Percentiles rank a stretch among this genome's conserved stretches.
Conservation (phyloP, 2,113 vertebrate genomes). For the Lucifuga dentata region DNA sequence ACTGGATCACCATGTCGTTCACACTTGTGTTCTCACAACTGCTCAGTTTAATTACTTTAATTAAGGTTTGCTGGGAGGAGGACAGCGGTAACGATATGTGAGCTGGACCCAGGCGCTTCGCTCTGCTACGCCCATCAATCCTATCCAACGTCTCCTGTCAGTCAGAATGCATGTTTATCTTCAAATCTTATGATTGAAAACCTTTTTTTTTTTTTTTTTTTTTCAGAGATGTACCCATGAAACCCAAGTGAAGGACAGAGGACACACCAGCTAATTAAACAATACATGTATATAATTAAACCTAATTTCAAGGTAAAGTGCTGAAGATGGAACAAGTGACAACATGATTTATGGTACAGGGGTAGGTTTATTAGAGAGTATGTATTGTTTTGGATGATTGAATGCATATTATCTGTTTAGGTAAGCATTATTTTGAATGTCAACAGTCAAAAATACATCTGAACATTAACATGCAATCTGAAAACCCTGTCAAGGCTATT, state of each 20-base stretch:
- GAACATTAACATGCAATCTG: no score
- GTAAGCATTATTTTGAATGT: no score
- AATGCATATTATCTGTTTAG: no score
- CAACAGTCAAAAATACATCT: no score
- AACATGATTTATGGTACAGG: not conserved
- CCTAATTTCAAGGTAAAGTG: not conserved
- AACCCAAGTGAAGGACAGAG: not conserved
- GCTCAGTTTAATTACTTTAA: conserved; percentile 79
- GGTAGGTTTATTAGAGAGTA: no score
- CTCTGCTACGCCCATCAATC: conserved; percentile 29
- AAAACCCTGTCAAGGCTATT: no score
- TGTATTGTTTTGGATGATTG: no score
- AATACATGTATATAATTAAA: conserved; percentile 9
- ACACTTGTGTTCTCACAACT: conserved; percentile 56
- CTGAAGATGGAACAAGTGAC: not conserved
- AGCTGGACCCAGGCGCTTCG: conserved; percentile 29
- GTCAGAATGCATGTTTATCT: not conserved
- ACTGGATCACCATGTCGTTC: conserved; percentile 63
- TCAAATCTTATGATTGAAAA: conserved; percentile 18
- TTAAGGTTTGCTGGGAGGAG: conserved; percentile 64
- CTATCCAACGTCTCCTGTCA: conserved; percentile 22
- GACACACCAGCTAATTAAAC: conserved; percentile 16
- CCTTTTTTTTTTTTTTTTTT: no score
- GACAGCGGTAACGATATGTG: conserved; percentile 37
- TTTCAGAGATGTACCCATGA: not conserved